These are phyloP conservation scores for Arge pagana DNA, from an alignment of 2,888 invertebrate species.

Conservation along the genomic window DNA sequence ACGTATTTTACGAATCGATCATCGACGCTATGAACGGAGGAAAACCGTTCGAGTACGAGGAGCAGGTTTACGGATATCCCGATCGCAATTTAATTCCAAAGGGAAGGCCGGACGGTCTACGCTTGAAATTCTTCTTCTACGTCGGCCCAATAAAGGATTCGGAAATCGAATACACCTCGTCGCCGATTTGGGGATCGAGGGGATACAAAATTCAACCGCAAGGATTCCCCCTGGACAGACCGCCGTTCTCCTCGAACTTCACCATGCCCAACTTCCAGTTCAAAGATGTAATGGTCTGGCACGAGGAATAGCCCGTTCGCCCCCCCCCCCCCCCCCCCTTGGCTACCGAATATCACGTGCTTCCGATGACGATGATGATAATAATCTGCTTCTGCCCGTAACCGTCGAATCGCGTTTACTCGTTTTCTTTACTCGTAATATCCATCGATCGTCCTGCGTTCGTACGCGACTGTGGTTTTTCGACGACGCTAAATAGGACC, in stretches of 20 bases:
- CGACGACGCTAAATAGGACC: no score
- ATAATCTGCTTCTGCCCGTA: no score
- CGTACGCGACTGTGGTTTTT: no score
- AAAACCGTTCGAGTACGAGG: slow-evolving; percentile 57
- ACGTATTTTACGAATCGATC: slow-evolving; percentile 45
- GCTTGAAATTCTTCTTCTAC: slow-evolving; percentile 68
- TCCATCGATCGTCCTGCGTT: no score
- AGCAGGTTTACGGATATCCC: slow-evolving; percentile 69
- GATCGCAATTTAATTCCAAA: slow-evolving; percentile 73
- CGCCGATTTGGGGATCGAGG: slow-evolving; percentile 49
- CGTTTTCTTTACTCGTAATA: no score
- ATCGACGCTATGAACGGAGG: slow-evolving; percentile 56
- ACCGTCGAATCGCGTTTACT: no score
- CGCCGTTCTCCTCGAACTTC: slow-evolving; percentile 64
- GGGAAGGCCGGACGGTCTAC: slow-evolving; percentile 70
- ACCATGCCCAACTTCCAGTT: slow-evolving; percentile 71
- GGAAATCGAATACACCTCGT: slow-evolving; percentile 59
- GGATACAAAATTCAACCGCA: slow-evolving; percentile 67
- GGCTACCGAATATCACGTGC: no score
- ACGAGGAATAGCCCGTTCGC: slow-evolving; percentile 59
- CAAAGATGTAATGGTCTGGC: slow-evolving; percentile 69
- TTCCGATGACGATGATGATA: no score
- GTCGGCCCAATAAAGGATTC: slow-evolving; percentile 62
- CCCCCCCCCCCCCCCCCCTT: no score
- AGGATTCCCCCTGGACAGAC: slow-evolving; percentile 77